Conservation (phyloP, 64 coral and sea anemone genomes). For the Stichodactyla mertensii region DNA sequence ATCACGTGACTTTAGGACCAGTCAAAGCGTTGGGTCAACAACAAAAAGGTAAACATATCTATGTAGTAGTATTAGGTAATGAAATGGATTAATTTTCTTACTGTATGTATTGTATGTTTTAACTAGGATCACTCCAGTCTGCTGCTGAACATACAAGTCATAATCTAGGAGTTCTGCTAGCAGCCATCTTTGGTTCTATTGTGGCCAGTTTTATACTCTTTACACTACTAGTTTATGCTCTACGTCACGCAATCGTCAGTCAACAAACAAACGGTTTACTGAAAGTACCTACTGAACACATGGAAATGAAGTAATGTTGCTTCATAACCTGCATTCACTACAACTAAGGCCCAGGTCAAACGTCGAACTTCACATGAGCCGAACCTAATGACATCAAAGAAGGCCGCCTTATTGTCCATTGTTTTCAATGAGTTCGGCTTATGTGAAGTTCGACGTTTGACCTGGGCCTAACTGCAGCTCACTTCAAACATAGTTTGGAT, state of each 20-base stretch:
- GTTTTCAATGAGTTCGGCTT: too few relatives aligned
- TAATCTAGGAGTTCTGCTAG: not conserved
- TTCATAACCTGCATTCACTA: too few relatives aligned
- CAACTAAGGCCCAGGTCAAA: too few relatives aligned
- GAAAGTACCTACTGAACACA: not conserved
- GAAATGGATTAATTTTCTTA: not conserved
- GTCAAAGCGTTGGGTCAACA: not conserved
- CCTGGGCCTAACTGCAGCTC: too few relatives aligned
- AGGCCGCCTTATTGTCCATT: too few relatives aligned
- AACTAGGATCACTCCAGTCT: not conserved
- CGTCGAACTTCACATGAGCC: too few relatives aligned
- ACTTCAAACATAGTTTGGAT: too few relatives aligned
- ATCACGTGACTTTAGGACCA: conserved; percentile 68
- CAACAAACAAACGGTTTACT: not conserved
- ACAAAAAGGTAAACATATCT: not conserved
- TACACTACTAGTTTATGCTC: not conserved
- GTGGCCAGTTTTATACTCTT: not conserved
- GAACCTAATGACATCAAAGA: too few relatives aligned
- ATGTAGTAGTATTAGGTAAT: not conserved
- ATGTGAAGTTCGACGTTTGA: too few relatives aligned
- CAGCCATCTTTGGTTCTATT: conserved; percentile 6
- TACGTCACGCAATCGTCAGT: conserved; percentile 8
- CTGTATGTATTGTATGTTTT: not conserved
- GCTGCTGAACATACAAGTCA: not conserved
- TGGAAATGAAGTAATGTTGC: too few relatives aligned